Base-by-base conservation (phyloP, 30 jellyfish, hydroid and myxozoan genomes). In the Nemopilema nomurai region DNA sequence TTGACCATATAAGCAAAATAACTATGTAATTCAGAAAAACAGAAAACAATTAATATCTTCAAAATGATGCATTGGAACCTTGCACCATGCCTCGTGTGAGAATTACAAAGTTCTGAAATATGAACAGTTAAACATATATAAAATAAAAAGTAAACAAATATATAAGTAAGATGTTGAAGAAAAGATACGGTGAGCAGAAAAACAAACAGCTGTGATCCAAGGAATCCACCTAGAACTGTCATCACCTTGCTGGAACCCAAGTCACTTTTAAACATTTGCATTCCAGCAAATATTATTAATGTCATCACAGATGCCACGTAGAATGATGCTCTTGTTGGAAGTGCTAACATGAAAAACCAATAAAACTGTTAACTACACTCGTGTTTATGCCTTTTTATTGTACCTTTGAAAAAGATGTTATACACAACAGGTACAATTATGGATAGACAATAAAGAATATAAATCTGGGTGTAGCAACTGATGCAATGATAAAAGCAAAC, bases 161-260 rank as follows among this genome's bases (percentile, higher is more conserved):
- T n/a, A n/a, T n/a, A n/a, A n/a, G n/a, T n/a, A n/a, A n/a, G n/a
- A n/a, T n/a, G n/a, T n/a, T n/a, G n/a, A 49, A 76, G 57, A 74
- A 91, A 86, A 64, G 92, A 84, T 93, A 93, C 98, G 50, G 98
- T 93, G 67, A 93, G 89, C 74, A 91, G 80, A 73, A 93, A 93
- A 21, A 93, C 96, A 79, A 93, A 93, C 57, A 93, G 81, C 69
- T 85, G 95, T 0, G 98, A 84, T 0, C 97, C 98, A 83, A 88
- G 89, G 49, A 88, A 69, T 9, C 98, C 98, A 33, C 98, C 98
- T 24, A 93, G 26, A 49, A 93, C 79, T 33, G 98, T 93, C 98
- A 93, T 93, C 69, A 77, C 51, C 76, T 84, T 93, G 8, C 92
- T 82, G 18, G 97, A 88, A 6, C 92, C 96, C 7, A 93, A 75